These are phyloP conservation scores for Stenichneumon culpator DNA, from an alignment of 2,888 invertebrate genomes.

Conservation along the genomic window DNA sequence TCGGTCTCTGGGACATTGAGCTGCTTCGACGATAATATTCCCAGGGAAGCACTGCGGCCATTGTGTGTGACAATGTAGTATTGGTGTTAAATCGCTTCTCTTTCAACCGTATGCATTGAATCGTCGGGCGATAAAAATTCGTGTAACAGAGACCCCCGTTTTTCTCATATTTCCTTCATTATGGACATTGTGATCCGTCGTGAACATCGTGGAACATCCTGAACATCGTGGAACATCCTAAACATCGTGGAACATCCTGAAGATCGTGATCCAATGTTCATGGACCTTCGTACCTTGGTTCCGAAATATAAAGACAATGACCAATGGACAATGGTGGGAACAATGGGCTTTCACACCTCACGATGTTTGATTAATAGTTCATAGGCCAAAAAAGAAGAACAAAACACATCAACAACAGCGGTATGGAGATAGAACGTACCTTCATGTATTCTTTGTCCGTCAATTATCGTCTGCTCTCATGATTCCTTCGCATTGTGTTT, in stretches of 20 bases:
- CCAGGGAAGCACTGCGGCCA: background rate
- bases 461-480: background rate
- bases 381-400: background rate
- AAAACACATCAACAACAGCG: background rate
- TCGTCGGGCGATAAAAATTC: background rate
- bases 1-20: background rate
- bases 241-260: too few relatives aligned
- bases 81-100: background rate
- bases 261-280: background rate
- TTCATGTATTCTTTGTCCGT: background rate
- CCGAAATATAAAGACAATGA: background rate
- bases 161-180: too few relatives aligned
- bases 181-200: too few relatives aligned
- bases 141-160: background rate
- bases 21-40: background rate
- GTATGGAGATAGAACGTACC: background rate
- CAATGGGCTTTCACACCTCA: background rate
- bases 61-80: background rate
- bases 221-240: too few relatives aligned
- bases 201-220: too few relatives aligned
- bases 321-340: background rate
- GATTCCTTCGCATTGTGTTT: background rate
- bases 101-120: background rate
- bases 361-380: background rate
- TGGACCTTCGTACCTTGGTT: background rate